Evolutionary conservation across 2,113 vertebrate genomes (phyloP), one percentile per base, ranked within the genome.

Genomic region (Takifugu bimaculatus): DNA sequence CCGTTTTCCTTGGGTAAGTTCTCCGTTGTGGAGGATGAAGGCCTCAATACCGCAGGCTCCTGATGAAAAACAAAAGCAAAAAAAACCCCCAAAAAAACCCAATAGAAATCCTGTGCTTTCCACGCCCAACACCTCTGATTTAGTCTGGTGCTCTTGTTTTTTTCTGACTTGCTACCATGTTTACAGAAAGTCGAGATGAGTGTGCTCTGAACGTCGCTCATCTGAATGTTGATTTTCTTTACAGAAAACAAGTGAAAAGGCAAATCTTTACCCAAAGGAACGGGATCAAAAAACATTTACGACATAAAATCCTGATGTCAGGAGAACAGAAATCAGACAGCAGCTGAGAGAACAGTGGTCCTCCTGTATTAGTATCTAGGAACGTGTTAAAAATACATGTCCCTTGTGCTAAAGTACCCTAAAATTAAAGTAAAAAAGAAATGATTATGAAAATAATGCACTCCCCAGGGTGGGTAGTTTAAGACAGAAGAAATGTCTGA

Each of bases 361-460:
- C 84, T 89, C 85, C 61, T 74, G 84, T 81, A 85, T 88, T 90
- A 90, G 86, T 87, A 78, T 62, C 69, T 69, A 83, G 80, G 79
- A 69, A 84, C 85, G 62, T 88, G 87, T 84, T 82, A 69, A 88
- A 87, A 89, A 88, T 72, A 83, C 88, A 87, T 80, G 80, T 82
- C 75, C 88, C 74, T 70, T 86, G 75, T 89, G 87, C 86, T 91
- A 90, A 87, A 70, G 75, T 80, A 86, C 82, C 82, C 78, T 84
- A 85, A 60, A 70, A 68, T 77, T 73, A 68, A 71, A 77, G 66
- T 54, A 60, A 49, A 65, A 79, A 76, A 71, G 63, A 79, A 87
- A 69, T 45, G 50, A 79, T 83, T 80, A 83, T 78, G 80, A 79
- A 78, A 83, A 85, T 65, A 87, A 86, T 79, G 80, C 75, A 50